Evolutionary conservation across 1,140 invertebrate species (phyloP).

Genomic region (Pseudomyrmex cubaensis): DNA sequence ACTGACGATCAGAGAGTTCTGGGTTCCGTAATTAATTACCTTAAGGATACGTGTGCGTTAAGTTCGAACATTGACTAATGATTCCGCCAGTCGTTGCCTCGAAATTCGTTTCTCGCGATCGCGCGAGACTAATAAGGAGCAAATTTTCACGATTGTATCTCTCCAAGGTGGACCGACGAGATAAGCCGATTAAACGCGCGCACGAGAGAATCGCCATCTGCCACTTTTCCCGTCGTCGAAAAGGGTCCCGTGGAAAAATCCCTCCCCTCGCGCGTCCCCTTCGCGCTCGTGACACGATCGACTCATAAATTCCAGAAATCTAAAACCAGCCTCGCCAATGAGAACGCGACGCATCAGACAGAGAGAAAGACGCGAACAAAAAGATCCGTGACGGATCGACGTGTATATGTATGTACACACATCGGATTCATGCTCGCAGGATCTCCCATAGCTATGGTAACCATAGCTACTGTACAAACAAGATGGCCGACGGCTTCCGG

Average conservation of each 20-base stretch:
- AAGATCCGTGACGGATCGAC: constrained; percentile 73
- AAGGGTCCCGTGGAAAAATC: constrained; percentile 21
- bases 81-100: not conserved
- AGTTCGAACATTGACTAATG: not conserved
- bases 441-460: constrained; percentile 83
- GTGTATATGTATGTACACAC: constrained; percentile 26
- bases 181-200: constrained; percentile 80
- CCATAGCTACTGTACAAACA: constrained; percentile 85
- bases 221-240: constrained; percentile 58
- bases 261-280: not conserved
- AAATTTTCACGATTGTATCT: constrained; percentile 35
- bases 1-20: too few relatives aligned
- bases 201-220: constrained; percentile 78
- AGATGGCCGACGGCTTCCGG: constrained; percentile 84
- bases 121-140: constrained; percentile 21
- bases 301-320: constrained; percentile 83
- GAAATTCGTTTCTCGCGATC: constrained; percentile 1
- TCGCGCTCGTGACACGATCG: constrained; percentile 32
- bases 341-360: constrained; percentile 77
- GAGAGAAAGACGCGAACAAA: constrained; percentile 52
- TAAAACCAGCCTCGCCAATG: constrained; percentile 78
- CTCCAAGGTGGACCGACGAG: constrained; percentile 36
- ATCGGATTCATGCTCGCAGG: constrained; percentile 63
- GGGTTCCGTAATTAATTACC: not conserved
- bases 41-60: not conserved